Base-by-base conservation (phyloP, 2,797 vertebrate species). In the Novumbra hubbsi region DNA sequence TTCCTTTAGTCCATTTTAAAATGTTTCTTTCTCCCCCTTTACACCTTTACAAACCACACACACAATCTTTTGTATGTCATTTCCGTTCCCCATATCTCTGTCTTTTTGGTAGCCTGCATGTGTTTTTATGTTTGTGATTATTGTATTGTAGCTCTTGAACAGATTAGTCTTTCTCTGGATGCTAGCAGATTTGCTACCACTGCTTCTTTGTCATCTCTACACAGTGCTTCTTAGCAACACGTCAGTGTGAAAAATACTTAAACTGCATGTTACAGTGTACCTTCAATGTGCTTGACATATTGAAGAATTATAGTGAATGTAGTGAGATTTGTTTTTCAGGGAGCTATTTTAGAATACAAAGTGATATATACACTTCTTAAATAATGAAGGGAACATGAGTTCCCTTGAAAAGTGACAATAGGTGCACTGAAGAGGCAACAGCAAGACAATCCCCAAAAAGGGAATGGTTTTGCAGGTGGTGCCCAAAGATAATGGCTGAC, bases 121-220 rank as follows among this genome's bases (percentile, higher is more conserved):
- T 38, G 34, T 38, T 38, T 38, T 38, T 6, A 6, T 38, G 34
- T 38, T 19, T 16, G 64, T 68, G 64, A 38, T 30, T 9, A 2
- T 64, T 28, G 17, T 24, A 7, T 19, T 0, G 21, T 55, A 28
- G 48, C 49, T 73, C 45, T 28, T 11, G 76, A 73, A n/a, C 38
- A 72, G 72, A 70, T 76, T 63, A 73, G 72, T 49, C 38, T 34
- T n/a, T 48, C 48, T 5, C 73, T n/a, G 65, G 52, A 50, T 68
- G 52, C 34, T 34, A 68, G 15, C 50, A 30, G 34, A 74, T 60
- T 68, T 30, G 63, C 48, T 14, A 28, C 0, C 5, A 19, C 34
- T 60, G 21, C n/a, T 24, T 14, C 3, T 60, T 21, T 60, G 21
- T 60, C 21, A 60, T 12, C 3, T 21, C 55, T 60, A n/a, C 11